Base-by-base conservation (phyloP, 1,140 invertebrate species). In the Phthorimaea operculella region DNA sequence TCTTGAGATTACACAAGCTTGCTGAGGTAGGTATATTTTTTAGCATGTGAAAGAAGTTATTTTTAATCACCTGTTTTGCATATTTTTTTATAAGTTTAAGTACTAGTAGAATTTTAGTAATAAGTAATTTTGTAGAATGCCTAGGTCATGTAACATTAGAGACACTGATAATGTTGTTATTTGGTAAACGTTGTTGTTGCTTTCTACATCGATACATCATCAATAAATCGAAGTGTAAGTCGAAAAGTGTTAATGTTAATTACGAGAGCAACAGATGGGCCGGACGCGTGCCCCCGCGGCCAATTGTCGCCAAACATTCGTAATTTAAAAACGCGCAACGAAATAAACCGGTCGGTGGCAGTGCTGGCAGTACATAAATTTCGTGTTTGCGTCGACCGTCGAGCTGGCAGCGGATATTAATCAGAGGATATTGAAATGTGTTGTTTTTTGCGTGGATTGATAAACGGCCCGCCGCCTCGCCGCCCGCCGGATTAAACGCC, bases 351-450 rank as follows among this genome's bases (percentile, higher is more conserved):
- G 62, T 81, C 63, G 79, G 79, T 82, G 68, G 76, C 70, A 82
- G 79, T 82, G 68, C 74, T 28, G 21, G 21, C 70, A 81, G 81
- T 85, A 82, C 82, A 85, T 85, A 85, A 85, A 85, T 85, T 82
- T 76, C 72, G 73, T 79, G 81, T 83, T 81, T 76, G 76, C 79
- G 67, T 80, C 79, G 69, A 71, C 76, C 74, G 68, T 75, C 74
- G 73, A 72, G 72, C 81, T 76, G 74, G 73, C 79, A 77, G 74
- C 74, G 79, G 79, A 81, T 83, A 85, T 85, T 85, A 85, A 85
- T 85, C 82, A 83, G 79, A 66, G 81, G 71, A 83, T 85, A 85
- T 85, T 83, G 81, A 85, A 85, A 85, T 85, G 80, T 85, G 79
- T 85, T 85, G 82, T 85, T 85, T 84, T 83, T 83, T 78, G 68